Conservation (phyloP, 1,140 invertebrate species). For the Maconellicoccus hirsutus region DNA sequence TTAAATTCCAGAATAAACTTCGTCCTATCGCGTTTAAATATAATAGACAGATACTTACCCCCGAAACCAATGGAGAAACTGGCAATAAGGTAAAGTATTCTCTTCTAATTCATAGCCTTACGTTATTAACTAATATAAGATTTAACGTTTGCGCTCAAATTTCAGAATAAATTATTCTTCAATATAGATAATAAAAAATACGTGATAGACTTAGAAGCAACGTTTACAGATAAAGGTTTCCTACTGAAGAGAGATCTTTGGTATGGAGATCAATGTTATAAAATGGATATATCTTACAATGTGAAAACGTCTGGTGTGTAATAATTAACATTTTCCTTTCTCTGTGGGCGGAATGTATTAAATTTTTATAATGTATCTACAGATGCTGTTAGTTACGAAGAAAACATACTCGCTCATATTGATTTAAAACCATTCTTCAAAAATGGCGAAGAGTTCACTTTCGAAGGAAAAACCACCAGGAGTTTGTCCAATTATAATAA, state of each 20-base stretch:
- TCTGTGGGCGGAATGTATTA: too few relatives aligned
- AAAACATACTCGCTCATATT: not conserved
- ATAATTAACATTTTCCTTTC: too few relatives aligned
- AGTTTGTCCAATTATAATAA: conserved; percentile 16
- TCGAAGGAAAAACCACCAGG: conserved; percentile 11
- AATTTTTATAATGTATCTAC: not conserved
- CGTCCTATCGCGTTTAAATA: conserved; percentile 10
- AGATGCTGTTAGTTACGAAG: not conserved
- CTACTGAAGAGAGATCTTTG: not conserved
- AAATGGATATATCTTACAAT: conserved; percentile 10
- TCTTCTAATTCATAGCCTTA: not conserved
- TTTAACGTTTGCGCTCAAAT: not conserved
- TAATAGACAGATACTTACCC: not conserved
- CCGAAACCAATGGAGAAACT: not conserved
- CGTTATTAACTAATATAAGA: not conserved
- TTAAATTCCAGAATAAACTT: not conserved
- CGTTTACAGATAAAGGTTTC: not conserved
- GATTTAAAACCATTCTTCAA: not conserved
- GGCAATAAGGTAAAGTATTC: not conserved
- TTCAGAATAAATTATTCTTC: conserved; percentile 17
- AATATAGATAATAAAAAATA: conserved; percentile 4
- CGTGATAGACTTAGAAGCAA: not conserved
- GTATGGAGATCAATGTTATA: not conserved
- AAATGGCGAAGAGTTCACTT: not conserved
- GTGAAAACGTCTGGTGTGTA: not conserved